phyloP scores from a whole-genome alignment of 2,888 invertebrate species.

The Xanthia icteritia region DNA sequence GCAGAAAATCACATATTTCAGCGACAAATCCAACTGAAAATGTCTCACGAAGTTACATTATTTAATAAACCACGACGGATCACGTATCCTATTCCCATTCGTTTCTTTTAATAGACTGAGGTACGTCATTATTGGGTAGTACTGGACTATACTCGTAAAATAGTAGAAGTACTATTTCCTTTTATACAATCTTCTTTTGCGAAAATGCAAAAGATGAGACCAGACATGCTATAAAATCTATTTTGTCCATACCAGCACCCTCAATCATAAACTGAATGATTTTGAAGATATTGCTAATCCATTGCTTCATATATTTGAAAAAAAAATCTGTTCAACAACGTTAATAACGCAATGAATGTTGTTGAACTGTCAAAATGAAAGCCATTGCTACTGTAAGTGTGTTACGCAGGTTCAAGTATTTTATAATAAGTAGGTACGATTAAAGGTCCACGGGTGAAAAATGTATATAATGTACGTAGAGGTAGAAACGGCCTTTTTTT shows the following conservation, averaged over 20 bases:
- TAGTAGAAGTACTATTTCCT: background rate
- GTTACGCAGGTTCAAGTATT: no score
- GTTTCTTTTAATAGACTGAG: background rate
- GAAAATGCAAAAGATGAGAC: constrained; percentile 2
- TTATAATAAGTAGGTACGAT: no score
- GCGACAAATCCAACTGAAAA: constrained; percentile 7
- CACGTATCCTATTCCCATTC: constrained; percentile 12
- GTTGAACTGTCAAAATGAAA: no score
- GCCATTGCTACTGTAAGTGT: no score
- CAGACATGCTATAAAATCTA: no score
- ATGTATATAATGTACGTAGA: background rate
- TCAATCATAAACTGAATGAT: no score
- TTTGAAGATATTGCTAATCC: no score
- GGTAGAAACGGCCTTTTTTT: no score
- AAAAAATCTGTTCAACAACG: no score
- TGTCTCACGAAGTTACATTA: constrained; percentile 12
- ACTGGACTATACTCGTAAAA: background rate
- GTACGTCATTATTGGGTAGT: background rate
- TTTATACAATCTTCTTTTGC: background rate
- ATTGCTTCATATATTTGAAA: no score
- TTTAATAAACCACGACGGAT: constrained; percentile 6
- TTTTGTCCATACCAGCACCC: no score
- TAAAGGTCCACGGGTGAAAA: background rate
- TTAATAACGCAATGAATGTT: no score
- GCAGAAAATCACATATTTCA: constrained; percentile 32